phyloP scores from a whole-genome alignment of 2,797 vertebrate species.

The Sarcoramphus papa region DNA sequence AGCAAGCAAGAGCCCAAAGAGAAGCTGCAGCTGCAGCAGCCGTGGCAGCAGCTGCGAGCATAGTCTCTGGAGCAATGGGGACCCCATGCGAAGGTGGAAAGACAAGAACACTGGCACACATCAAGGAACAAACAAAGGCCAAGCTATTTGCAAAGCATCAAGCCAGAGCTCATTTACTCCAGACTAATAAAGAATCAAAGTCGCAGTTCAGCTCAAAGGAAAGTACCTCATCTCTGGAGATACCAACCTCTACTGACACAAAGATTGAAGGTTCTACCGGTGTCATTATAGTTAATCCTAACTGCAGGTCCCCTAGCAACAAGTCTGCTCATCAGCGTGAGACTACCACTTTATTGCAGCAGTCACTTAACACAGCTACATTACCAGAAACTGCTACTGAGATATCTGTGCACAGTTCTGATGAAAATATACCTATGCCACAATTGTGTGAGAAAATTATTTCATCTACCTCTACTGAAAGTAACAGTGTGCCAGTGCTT shows the following conservation, averaged over 20 bases:
- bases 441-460: slow-evolving; percentile 77
- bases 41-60: slow-evolving; percentile 77
- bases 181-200: slow-evolving; percentile 74
- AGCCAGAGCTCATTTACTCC: slow-evolving; percentile 75
- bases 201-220: slow-evolving; percentile 70
- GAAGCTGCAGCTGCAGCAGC: slow-evolving; percentile 82
- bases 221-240: slow-evolving; percentile 65
- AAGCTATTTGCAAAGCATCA: slow-evolving; percentile 83
- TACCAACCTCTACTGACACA: slow-evolving; percentile 61
- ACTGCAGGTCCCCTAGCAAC: slow-evolving; percentile 81
- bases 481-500: slow-evolving; percentile 75
- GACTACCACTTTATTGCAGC: slow-evolving; percentile 64
- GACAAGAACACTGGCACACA: slow-evolving; percentile 79
- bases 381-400: slow-evolving; percentile 76
- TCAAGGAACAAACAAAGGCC: slow-evolving; percentile 84
- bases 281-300: slow-evolving; percentile 83
- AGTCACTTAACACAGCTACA: slow-evolving; percentile 64
- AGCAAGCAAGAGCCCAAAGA: slow-evolving; percentile 82
- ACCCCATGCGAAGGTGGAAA: slow-evolving; percentile 78
- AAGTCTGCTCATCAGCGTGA: slow-evolving; percentile 75
- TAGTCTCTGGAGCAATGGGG: slow-evolving; percentile 77
- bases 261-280: slow-evolving; percentile 80
- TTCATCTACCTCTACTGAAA: slow-evolving; percentile 81
- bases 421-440: slow-evolving; percentile 72
- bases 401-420: slow-evolving; percentile 69